phyloP scores from a whole-genome alignment of 2,888 invertebrate genomes.

The Stramonita haemastoma region DNA sequence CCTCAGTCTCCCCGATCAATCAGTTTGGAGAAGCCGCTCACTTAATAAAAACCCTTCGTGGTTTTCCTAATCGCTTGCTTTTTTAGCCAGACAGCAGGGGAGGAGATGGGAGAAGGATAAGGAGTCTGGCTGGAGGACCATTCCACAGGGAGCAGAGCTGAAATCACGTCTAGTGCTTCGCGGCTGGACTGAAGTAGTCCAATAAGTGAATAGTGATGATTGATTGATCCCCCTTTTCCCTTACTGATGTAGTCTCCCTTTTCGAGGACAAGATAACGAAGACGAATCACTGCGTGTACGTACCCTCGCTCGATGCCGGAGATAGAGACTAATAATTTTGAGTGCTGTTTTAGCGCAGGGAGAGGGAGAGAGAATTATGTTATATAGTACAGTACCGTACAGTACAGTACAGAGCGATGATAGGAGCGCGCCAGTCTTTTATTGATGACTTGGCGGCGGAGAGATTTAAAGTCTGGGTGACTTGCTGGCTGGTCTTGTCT shows the following conservation, averaged over 20 bases:
- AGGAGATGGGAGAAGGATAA: not conserved
- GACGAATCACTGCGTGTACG: not conserved
- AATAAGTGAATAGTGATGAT: not conserved
- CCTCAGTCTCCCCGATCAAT: slow-evolving; percentile 17
- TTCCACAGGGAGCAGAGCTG: not conserved
- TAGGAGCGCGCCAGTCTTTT: not conserved
- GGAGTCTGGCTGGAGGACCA: not conserved
- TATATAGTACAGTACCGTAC: not conserved
- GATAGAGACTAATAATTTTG: not conserved
- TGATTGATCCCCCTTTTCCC: slow-evolving; percentile 1
- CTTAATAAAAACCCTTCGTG: slow-evolving; percentile 20
- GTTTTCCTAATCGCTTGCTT: slow-evolving; percentile 27
- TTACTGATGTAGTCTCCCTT: not conserved
- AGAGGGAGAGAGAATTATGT: not conserved
- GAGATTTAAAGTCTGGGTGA: too few relatives aligned
- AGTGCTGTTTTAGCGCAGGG: not conserved
- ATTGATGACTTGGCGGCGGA: not conserved
- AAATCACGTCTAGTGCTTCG: not conserved
- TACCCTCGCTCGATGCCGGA: not conserved
- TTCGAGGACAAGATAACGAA: slow-evolving; percentile 4
- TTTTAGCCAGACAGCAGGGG: slow-evolving; percentile 13
- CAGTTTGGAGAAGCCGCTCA: slow-evolving; percentile 32
- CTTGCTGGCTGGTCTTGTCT: too few relatives aligned
- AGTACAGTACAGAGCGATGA: too few relatives aligned
- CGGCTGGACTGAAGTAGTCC: not conserved